A percentile compares a stretch with the other conserved stretches of the same genome.
phyloP scores from a whole-genome alignment of 1,140 invertebrate species.

The Halesus radiatus region DNA sequence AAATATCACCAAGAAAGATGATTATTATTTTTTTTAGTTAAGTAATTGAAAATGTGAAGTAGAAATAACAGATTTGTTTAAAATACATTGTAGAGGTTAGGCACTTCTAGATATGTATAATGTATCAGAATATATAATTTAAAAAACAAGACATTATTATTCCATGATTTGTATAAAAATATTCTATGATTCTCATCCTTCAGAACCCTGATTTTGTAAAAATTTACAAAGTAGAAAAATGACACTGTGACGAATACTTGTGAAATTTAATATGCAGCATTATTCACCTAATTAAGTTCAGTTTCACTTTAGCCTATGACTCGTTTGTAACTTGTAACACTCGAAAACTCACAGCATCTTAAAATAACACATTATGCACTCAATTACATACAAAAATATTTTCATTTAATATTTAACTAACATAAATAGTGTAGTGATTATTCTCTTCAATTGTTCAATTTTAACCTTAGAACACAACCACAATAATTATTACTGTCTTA shows the following conservation, averaged over 20 bases:
- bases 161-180: not conserved
- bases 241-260: conserved; percentile 18
- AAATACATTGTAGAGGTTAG: too few relatives aligned
- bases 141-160: not conserved
- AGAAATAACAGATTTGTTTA: too few relatives aligned
- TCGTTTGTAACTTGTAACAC: conserved; percentile 12
- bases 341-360: conserved; percentile 11
- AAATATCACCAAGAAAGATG: too few relatives aligned
- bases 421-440: conserved; percentile 15
- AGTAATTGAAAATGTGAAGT: too few relatives aligned
- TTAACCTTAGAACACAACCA: conserved; percentile 28
- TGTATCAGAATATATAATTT: not conserved
- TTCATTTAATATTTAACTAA: conserved; percentile 2
- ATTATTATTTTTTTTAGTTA: too few relatives aligned
- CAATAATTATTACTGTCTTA: too few relatives aligned
- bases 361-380: not conserved
- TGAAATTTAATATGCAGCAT: conserved; percentile 36
- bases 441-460: conserved; percentile 8
- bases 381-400: conserved; percentile 21
- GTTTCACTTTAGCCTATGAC: conserved; percentile 20
- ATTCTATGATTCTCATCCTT: not conserved
- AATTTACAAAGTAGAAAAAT: conserved; percentile 11
- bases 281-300: not conserved
- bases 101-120: too few relatives aligned
- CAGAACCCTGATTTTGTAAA: not conserved